Base-by-base conservation (phyloP, 2,113 vertebrate species). In the Muntiacus muntjak region DNA sequence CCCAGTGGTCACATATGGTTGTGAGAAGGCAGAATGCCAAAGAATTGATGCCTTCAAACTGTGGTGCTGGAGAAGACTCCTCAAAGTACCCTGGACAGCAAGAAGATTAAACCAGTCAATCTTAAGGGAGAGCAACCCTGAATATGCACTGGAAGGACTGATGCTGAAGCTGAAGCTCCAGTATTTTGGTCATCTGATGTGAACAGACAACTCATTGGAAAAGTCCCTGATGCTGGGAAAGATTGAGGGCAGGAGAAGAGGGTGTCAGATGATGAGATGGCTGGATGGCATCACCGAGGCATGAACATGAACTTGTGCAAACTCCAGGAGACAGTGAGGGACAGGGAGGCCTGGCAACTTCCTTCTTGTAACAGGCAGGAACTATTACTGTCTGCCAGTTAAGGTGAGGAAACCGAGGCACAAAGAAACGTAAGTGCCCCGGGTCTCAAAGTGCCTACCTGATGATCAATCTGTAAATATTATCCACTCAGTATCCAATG, bases 241-340 rank as follows among this genome's bases (percentile, higher is more conserved):
- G 64, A 67, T 21, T 36, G 64, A 67, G 17, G 64, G n/a, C 33
- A 67, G n/a, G 9, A 67, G 33, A 36, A 67, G 9, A 67, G 33
- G n/a, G 17, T 21, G 64, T 11, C 4, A 67, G 64, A 67, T 8
- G 17, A 67, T 21, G 64, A 67, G 64, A 67, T 2, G n/a, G 64
- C n/a, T 36, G 33, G 33, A 67, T 36, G 64, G n/a, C 64, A 67
- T 67, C 64, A 67, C 64, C 17, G 19, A 36, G 36, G 33, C 17
- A 11, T 36, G 64, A 67, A 36, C 64, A 36, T 36, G n/a, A 67
- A 67, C 64, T 21, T 67, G 33, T 36, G 62, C 64, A 67, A 67
- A 67, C n/a, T 19, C 64, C 1, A 2, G 33, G 17, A 36, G 62
- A 67, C 2, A 0, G n/a, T 36, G n/a, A 67, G 64, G n/a, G n/a